Percentiles rank a stretch among this genome's conserved stretches.
Conservation (phyloP, 2,113 vertebrate genomes). For the Xiphophorus hellerii region DNA sequence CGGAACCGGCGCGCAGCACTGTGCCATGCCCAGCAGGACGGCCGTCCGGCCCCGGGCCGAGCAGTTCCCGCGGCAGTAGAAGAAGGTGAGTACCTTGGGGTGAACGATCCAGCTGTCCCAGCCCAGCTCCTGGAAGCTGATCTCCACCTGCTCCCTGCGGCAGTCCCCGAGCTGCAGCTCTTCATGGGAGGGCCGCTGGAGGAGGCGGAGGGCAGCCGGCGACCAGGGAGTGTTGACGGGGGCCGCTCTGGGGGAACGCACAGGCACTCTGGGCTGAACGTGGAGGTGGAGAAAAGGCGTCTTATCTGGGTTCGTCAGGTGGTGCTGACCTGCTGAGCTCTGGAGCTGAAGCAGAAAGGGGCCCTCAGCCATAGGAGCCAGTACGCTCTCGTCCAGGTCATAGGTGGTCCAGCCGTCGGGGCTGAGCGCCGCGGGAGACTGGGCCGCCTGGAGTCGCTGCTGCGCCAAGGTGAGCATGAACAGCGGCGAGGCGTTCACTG, state of each 20-base stretch:
- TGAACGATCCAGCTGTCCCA: slow-evolving; percentile 95
- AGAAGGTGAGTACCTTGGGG: slow-evolving; percentile 87
- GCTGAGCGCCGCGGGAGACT: slow-evolving; percentile 25
- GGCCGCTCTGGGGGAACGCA: slow-evolving; percentile 71
- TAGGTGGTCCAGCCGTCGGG: slow-evolving; percentile 84
- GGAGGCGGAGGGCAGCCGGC: slow-evolving; percentile 77
- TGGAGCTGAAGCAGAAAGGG: slow-evolving; percentile 84
- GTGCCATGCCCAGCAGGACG: slow-evolving; percentile 79
- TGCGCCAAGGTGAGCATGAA: slow-evolving; percentile 57
- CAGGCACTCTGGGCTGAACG: slow-evolving; percentile 50
- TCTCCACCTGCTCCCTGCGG: slow-evolving; percentile 83
- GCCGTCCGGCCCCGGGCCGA: slow-evolving; percentile 69
- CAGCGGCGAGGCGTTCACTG: slow-evolving; percentile 42
- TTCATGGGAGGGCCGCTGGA: slow-evolving; percentile 83
- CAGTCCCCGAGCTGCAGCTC: slow-evolving; percentile 77
- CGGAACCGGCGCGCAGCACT: slow-evolving; percentile 89
- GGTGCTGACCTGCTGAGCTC: slow-evolving; percentile 83
- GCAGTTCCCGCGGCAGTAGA: slow-evolving; percentile 91
- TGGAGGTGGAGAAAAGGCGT: slow-evolving; percentile 87
- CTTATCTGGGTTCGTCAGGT: slow-evolving; percentile 69
- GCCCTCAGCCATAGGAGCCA: slow-evolving; percentile 60
- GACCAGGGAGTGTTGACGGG: slow-evolving; percentile 84
- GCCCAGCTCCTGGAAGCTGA: slow-evolving; percentile 91
- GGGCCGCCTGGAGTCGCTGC: slow-evolving; percentile 50
- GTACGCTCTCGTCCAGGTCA: slow-evolving; percentile 53